Evolutionary conservation across 2,113 vertebrate species (phyloP), one percentile per base, ranked within the genome.

Genomic region (Passer domesticus): DNA sequence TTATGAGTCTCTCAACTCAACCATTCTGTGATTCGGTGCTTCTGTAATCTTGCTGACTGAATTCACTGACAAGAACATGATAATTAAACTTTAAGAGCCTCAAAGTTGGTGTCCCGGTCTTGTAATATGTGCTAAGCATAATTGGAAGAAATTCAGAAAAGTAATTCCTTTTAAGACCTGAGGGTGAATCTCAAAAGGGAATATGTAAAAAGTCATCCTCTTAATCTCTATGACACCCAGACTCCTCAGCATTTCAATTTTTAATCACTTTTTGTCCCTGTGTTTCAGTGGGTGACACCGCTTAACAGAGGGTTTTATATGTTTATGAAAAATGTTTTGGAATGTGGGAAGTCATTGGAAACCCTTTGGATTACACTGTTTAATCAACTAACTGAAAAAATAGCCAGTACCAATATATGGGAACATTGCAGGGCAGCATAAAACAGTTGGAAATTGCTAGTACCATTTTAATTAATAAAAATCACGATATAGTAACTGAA

Each of bases 211-310:
- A 67, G 50, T 47, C 43, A 74, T 15, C 7, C 50, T 92, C 50
- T 90, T 70, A 66, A 50, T 94, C 78, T 91, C 30, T 27, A 33
- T 87, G 78, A 85, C 56, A 92, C 17, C 25, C 22, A 95, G 81
- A 62, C n/a, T 87, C 64, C 91, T 96, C 67, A 92, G 63, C 33
- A 78, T 68, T 95, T 95, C 91, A 93, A 81, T 78, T 95, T 96
- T 95, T 93, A 87, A 86, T 86, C 67, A 80, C 33, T 92, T 94
- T 87, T 89, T 91, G 23, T 66, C 46, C 16, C 41, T 64, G 25
- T 44, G 50, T 96, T 95, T 94, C 52, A 47, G 43, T 31, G 39
- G 20, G 44, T 53, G 20, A 90, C 81, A 44, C 50, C 50, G 92
- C 9, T 68, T 44, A 91, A 85, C 39, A 79, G 68, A 91, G 21